Evolutionary conservation across 2,797 vertebrate genomes (phyloP).

Genomic region (Myiotriccus ornatus): DNA sequence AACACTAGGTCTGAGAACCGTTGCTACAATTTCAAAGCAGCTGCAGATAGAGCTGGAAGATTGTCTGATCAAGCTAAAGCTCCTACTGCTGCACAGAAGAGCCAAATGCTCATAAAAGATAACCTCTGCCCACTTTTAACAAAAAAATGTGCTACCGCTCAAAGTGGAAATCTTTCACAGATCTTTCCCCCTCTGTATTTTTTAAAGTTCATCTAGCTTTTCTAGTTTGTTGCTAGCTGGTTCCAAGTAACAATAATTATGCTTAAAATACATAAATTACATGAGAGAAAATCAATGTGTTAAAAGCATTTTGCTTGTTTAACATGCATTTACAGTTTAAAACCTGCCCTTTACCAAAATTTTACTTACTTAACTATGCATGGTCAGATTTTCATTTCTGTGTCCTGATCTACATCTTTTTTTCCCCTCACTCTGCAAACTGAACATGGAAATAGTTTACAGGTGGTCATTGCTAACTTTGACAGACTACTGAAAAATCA

Average conservation of each 20-base stretch:
- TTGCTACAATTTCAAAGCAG: constrained; percentile 1
- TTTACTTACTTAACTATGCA: background rate
- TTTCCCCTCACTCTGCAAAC: background rate
- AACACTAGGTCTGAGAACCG: background rate
- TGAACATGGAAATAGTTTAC: background rate
- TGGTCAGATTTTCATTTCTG: background rate
- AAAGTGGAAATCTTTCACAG: background rate
- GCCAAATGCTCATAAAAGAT: background rate
- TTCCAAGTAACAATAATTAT: background rate
- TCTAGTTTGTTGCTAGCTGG: background rate
- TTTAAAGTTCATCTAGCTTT: background rate
- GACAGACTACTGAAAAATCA: background rate
- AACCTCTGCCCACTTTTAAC: background rate
- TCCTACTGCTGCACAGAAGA: background rate
- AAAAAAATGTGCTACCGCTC: background rate
- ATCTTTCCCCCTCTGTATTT: background rate
- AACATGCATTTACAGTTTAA: background rate
- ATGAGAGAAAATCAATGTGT: background rate
- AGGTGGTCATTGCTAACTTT: background rate
- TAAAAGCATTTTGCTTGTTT: background rate
- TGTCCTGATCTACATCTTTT: background rate
- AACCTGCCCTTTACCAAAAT: background rate
- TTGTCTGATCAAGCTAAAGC: background rate
- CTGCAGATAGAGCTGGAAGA: background rate
- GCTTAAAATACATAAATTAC: background rate